Conservation (phyloP, 2,797 vertebrate genomes). For the Platalea minor region DNA sequence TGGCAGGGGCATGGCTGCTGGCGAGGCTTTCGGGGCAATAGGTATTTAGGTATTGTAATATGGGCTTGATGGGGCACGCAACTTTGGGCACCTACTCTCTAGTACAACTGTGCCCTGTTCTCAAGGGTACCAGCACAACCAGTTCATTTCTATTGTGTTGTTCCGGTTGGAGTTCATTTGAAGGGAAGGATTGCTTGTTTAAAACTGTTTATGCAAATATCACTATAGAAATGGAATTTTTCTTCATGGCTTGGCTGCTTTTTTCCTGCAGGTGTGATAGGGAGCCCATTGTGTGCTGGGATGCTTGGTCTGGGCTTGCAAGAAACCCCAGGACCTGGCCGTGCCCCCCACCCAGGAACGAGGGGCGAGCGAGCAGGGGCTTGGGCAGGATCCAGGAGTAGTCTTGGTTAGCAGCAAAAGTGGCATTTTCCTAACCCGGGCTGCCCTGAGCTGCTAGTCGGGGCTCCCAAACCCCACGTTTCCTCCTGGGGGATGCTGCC, state of each 20-base stretch:
- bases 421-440: not conserved
- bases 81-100: not conserved
- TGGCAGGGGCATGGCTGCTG: not conserved
- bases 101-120: not conserved
- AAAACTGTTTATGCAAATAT: not conserved
- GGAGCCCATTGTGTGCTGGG: rapidly evolving
- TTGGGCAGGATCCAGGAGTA: not conserved
- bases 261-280: not conserved
- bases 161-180: not conserved
- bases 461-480: not conserved
- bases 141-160: not conserved
- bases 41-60: not conserved
- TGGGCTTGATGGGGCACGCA: not conserved
- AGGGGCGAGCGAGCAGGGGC: not conserved
- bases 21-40: not conserved
- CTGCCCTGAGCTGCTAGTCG: not conserved
- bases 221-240: not conserved
- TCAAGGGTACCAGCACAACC: not conserved
- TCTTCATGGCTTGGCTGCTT: not conserved
- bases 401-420: not conserved
- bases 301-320: not conserved
- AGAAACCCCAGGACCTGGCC: not conserved
- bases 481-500: not conserved
- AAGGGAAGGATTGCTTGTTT: not conserved
- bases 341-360: not conserved